Evolutionary conservation across 2,113 vertebrate genomes (phyloP), one percentile per base, ranked within the genome.

Genomic region (Cottus gobio): DNA sequence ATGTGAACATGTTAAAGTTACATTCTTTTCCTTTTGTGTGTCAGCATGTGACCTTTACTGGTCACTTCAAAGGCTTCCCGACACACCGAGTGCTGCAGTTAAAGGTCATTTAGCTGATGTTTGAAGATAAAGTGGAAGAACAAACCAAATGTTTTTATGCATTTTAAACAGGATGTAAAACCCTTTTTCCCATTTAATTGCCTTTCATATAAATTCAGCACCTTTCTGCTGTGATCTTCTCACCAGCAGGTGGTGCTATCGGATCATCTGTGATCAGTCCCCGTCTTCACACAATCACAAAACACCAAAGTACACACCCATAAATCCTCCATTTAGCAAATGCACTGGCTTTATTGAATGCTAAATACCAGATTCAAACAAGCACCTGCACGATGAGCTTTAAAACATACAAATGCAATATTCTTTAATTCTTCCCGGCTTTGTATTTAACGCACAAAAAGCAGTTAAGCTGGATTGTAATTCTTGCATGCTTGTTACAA

Each of bases 331-430:
- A 9, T 66, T 85, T 83, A 90, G 68, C 82, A 88, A 94, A 94
- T 77, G 71, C 91, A 89, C 83, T 82, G 86, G 60, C 58, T 94
- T 94, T 93, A 92, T 94, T 95, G 90, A 85, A 84, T 80, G 80
- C 89, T 85, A 79, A 86, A 90, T 74, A 91, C 78, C 91, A 82
- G 77, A 92, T 79, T 90, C 34, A 57, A 84, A 90, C 90, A 88
- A 82, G 80, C 85, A 90, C 90, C 81, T 79, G 73, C 30, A 89
- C 80, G 42, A 87, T 80, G 73, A 88, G 75, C 87, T 75, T 56
- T 64, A 71, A 88, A 88, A 90, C 87, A 87, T 71, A 85, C 60
- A 81, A 86, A 92, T 80, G 87, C 85, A 44, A 87, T 77, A 85
- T 67, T 80, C 24, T 71, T 71, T 3, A 75, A 85, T 56, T 70